Base-by-base conservation (phyloP, 2,113 vertebrate species). In the Hippolais icterina region DNA sequence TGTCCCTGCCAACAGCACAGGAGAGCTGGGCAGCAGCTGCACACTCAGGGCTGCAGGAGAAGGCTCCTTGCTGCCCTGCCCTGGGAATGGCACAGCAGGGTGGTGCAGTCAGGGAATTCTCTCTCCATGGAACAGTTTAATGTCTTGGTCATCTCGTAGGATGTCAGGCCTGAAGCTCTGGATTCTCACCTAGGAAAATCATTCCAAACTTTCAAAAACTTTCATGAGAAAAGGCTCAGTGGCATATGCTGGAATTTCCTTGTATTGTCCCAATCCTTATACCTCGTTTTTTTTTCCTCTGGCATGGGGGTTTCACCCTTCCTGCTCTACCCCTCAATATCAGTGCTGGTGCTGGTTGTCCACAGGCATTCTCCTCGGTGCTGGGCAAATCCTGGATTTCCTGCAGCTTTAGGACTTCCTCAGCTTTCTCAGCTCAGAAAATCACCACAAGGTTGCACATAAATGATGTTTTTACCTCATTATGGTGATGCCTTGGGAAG, bases 71-170 rank as follows among this genome's bases (percentile, higher is more conserved):
- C 12, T 16, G 63, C 39, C 46, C 39, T 56, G 59, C 35, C 16
- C 7, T 11, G 27, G 47, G 46, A n/a, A 5, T 0, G 10, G 52
- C 49, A 59, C 15, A 4, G 3, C 6, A 37, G 8, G 25, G 10
- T 1, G 25, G 1, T 33, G 46, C 54, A 57, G 74, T 14, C 72
- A 27, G 14, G 4, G 64, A 61, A 18, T 15, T 33, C 12, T 22
- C 54, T 23, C 79, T 21, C 39, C 65, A 39, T 52, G 50, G 22
- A 37, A 6, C 0, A 8, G 15, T 10, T 29, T 22, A 0, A 0
- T 39, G 56, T 23, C 37, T 47, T 49, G 6, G 52, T 5, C 27
- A 22, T 10, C 33, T 24, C 17, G 5, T 1, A 29, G 42, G 39
- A 46, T 25, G 42, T n/a, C 18, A 28, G 35, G 35, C 28, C 47